Evolutionary conservation across 2,113 vertebrate genomes (phyloP).

Genomic region (Corythornis cristatus): DNA sequence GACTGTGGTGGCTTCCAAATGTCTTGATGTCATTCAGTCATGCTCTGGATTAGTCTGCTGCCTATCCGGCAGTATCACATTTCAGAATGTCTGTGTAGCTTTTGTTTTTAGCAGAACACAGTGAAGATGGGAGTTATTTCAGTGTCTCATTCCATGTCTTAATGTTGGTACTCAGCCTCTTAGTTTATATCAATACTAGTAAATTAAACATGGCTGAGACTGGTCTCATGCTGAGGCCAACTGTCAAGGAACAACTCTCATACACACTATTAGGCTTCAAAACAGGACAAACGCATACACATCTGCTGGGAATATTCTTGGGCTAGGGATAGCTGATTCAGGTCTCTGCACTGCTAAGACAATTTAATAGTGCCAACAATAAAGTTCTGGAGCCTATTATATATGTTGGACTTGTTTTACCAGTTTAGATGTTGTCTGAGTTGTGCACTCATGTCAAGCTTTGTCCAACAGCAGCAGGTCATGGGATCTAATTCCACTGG

Average conservation of each 20-base stretch:
- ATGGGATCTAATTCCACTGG: not conserved
- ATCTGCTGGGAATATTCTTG: not conserved
- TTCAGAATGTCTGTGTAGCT: not conserved
- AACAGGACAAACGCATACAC: not conserved
- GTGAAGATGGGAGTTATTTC: not conserved
- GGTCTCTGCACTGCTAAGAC: not conserved
- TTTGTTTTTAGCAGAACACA: slow-evolving; percentile 8
- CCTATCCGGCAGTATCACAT: not conserved
- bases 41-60: not conserved
- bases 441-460: not conserved
- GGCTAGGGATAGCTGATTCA: not conserved
- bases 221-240: not conserved
- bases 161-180: not conserved
- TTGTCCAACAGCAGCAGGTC: not conserved
- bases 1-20: not conserved
- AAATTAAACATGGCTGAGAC: slow-evolving; percentile 6
- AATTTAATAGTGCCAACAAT: not conserved
- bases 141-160: not conserved
- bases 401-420: not conserved
- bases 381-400: not conserved
- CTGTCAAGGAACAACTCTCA: not conserved
- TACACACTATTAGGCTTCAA: not conserved
- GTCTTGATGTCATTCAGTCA: not conserved
- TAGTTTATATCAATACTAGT: not conserved
- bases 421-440: not conserved